These are phyloP conservation scores for Toxonevra muliebris DNA, from an alignment of 2,888 invertebrate genomes.

Conservation along the genomic window DNA sequence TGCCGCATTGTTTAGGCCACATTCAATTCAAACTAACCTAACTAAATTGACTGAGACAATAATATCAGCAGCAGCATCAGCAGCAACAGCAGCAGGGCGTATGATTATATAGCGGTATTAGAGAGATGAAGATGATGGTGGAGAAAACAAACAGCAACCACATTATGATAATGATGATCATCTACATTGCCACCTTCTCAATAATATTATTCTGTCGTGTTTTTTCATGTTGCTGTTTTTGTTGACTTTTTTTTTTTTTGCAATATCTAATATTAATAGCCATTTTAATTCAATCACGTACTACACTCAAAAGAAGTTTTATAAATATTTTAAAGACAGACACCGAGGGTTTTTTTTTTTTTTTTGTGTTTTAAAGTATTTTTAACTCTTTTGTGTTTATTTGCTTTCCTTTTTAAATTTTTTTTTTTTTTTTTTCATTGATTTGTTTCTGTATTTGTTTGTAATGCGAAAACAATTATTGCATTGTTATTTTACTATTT, in stretches of 20 bases:
- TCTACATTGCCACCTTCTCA: not conserved
- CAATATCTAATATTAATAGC: too few species aligned
- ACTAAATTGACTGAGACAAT: not conserved
- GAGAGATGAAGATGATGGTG: too few species aligned
- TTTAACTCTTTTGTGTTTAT: not conserved
- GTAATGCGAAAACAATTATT: not conserved
- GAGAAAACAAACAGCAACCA: too few species aligned
- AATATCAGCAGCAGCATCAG: not conserved
- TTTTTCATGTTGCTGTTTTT: not conserved
- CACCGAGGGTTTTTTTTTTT: not conserved
- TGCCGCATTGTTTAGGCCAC: too few species aligned
- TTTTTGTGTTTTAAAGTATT: not conserved
- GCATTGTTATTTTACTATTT: not conserved
- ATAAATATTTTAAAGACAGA: not conserved
- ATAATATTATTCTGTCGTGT: not conserved
- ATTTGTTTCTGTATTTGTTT: not conserved
- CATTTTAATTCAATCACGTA: constrained; percentile 6
- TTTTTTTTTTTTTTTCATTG: constrained; percentile 1
- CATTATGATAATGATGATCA: too few species aligned
- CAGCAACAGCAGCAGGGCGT: not conserved
- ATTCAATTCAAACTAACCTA: too few species aligned
- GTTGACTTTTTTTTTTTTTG: not conserved
- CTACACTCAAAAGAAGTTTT: not conserved
- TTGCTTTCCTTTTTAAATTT: not conserved
- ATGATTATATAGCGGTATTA: too few species aligned